These are phyloP conservation scores for Eumaeus atala DNA, from an alignment of 1,140 invertebrate genomes.

Conservation along the genomic window DNA sequence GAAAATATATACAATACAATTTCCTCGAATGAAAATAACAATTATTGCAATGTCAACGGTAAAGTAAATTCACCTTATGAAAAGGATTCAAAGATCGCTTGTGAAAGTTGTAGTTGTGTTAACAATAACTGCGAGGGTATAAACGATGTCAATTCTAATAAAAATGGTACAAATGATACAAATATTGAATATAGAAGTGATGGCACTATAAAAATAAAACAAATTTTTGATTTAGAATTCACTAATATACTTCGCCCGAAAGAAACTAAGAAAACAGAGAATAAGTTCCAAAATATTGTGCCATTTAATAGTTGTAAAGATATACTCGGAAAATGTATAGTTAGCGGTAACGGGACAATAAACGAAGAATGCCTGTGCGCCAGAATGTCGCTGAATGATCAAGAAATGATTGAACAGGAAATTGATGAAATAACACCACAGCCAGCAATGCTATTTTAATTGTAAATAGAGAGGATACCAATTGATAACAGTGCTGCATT, in stretches of 20 bases:
- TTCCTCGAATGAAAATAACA: conserved; percentile 22
- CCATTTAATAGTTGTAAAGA: conserved; percentile 57
- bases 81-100: no score
- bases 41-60: conserved; percentile 10
- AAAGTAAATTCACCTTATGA: no score
- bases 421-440: conserved; percentile 56
- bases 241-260: conserved; percentile 9
- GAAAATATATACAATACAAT: conserved; percentile 28
- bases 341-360: conserved; percentile 52
- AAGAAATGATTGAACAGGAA: conserved; percentile 47
- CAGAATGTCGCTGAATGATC: conserved; percentile 49
- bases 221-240: conserved; percentile 46
- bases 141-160: conserved; percentile 26
- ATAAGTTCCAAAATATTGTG: conserved; percentile 25
- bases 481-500: no score
- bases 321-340: conserved; percentile 57
- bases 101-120: conserved; percentile 6
- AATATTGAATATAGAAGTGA: conserved; percentile 39
- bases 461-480: conserved; percentile 17
- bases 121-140: conserved; percentile 33
- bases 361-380: conserved; percentile 58
- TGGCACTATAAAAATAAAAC: conserved; percentile 51
- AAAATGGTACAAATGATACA: conserved; percentile 3
- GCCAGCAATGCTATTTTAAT: conserved; percentile 22
- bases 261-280: conserved; percentile 18